Conservation (phyloP, 2,888 invertebrate genomes). For the Zygothrica quintamaculata region DNA sequence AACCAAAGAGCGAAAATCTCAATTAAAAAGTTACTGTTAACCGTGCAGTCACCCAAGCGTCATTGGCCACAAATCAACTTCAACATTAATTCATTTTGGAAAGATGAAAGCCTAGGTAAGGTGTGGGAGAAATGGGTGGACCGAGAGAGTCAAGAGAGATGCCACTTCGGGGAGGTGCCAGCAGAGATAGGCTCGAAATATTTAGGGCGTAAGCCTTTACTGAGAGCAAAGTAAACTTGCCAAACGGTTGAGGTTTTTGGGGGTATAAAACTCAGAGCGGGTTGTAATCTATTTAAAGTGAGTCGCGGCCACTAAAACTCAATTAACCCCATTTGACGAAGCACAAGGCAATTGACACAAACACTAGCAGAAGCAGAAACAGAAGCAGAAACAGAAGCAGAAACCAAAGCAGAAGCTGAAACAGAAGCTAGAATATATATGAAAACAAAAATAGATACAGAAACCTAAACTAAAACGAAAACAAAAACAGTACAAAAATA, state of each 20-base stretch:
- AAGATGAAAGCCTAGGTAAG: constrained; percentile 35
- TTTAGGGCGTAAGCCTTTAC: constrained; percentile 47
- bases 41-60: constrained; percentile 54
- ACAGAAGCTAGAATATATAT: constrained; percentile 14
- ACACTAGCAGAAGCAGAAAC: constrained; percentile 27
- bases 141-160: constrained; percentile 3
- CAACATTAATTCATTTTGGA: constrained; percentile 68
- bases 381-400: not conserved
- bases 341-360: constrained; percentile 64
- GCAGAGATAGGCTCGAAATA: constrained; percentile 67
- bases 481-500: constrained; percentile 31
- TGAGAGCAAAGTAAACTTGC: constrained; percentile 63
- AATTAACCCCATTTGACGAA: constrained; percentile 78
- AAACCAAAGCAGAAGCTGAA: not conserved
- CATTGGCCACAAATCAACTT: constrained; percentile 78
- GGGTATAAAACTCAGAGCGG: constrained; percentile 34
- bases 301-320: constrained; percentile 80
- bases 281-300: constrained; percentile 78
- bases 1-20: constrained; percentile 40
- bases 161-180: constrained; percentile 56
- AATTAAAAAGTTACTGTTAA: constrained; percentile 68
- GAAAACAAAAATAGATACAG: not conserved
- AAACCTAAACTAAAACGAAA: constrained; percentile 15
- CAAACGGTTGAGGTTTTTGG: constrained; percentile 16
- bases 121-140: not conserved